phyloP scores from a whole-genome alignment of 2,113 vertebrate species.

The Andinoacara biseriatus region DNA sequence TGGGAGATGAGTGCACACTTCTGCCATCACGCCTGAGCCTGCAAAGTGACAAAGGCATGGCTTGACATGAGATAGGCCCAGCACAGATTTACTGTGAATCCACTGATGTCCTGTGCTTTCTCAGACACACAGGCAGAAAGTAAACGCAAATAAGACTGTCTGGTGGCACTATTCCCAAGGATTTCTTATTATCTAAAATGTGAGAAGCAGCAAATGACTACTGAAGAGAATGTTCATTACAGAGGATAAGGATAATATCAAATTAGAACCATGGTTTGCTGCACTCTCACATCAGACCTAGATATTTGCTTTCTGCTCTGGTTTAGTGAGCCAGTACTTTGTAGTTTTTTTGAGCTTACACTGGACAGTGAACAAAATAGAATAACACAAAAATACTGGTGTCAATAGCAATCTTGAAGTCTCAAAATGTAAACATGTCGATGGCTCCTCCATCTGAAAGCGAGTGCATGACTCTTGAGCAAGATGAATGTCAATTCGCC shows the following conservation, averaged over 20 bases:
- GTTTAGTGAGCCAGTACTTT: neutral
- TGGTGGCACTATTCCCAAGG: constrained; percentile 16
- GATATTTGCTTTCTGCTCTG: neutral
- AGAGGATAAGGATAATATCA: constrained; percentile 20
- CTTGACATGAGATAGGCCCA: constrained; percentile 53
- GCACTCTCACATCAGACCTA: neutral
- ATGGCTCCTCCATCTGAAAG: constrained; percentile 51
- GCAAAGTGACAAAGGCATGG: constrained; percentile 52
- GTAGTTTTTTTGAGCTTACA: neutral
- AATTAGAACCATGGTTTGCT: constrained; percentile 26
- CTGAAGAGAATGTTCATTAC: constrained; percentile 15
- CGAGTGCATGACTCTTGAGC: constrained; percentile 63
- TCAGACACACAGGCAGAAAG: constrained; percentile 34
- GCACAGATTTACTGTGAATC: constrained; percentile 30
- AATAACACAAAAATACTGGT: constrained; percentile 46
- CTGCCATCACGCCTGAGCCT: constrained; percentile 46
- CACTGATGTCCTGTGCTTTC: constrained; percentile 46
- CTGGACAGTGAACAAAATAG: neutral
- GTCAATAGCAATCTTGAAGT: constrained; percentile 63
- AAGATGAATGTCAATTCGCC: constrained; percentile 79
- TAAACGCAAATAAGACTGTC: constrained; percentile 43
- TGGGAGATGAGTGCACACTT: constrained; percentile 56
- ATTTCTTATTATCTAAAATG: constrained; percentile 26
- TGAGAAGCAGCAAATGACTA: constrained; percentile 4
- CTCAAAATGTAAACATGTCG: constrained; percentile 59